Evolutionary conservation across 2,113 vertebrate genomes (phyloP).

Genomic region (Centrocercus urophasianus): DNA sequence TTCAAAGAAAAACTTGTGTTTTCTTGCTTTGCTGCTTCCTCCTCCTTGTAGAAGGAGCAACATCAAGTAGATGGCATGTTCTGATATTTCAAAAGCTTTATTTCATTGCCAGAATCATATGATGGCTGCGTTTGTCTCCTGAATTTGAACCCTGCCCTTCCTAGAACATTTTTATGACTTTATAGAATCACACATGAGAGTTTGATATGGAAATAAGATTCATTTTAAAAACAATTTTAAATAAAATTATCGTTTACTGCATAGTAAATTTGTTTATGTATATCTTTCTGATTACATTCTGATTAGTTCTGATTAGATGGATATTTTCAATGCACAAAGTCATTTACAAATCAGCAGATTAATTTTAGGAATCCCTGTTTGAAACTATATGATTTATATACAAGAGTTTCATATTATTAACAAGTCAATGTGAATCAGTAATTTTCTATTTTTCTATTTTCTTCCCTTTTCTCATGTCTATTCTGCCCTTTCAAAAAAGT

Average conservation of each 20-base stretch:
- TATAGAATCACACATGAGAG: neutral
- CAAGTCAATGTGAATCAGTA: neutral
- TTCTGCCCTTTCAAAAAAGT: neutral
- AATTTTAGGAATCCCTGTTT: neutral
- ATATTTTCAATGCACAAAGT: neutral
- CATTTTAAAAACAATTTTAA: neutral
- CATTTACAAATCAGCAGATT: neutral
- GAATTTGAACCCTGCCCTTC: conserved; percentile 23
- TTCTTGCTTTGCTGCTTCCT: neutral
- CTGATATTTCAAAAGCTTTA: conserved; percentile 15
- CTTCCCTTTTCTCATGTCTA: neutral
- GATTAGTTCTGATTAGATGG: neutral
- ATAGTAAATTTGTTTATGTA: neutral
- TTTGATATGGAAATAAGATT: neutral
- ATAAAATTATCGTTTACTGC: neutral
- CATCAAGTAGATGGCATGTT: neutral
- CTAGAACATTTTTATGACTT: neutral
- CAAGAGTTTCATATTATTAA: neutral
- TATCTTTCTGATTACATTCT: neutral
- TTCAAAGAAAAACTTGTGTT: neutral
- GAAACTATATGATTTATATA: neutral
- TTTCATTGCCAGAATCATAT: neutral
- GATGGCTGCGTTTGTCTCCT: neutral
- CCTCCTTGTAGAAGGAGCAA: neutral
- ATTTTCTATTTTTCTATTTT: neutral